phyloP scores from a whole-genome alignment of 2,797 vertebrate genomes.

The Spinus pinus region DNA sequence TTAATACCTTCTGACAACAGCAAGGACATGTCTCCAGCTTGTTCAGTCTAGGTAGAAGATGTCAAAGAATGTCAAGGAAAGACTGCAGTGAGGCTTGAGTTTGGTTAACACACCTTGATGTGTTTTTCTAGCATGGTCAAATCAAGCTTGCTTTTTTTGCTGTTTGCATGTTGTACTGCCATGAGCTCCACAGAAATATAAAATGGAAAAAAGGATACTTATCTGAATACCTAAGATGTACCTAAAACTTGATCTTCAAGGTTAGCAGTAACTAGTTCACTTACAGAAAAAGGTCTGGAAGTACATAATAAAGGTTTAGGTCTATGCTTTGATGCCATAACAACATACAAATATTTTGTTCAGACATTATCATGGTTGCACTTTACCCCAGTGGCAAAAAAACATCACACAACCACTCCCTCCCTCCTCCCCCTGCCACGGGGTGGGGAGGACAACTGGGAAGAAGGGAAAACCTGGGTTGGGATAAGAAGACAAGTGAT shows the following conservation, averaged over 20 bases:
- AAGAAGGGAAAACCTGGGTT: neutral
- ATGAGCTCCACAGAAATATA: neutral
- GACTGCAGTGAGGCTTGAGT: neutral
- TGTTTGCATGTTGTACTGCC: neutral
- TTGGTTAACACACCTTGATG: neutral
- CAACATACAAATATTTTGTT: neutral
- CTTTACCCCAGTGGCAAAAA: neutral
- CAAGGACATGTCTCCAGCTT: neutral
- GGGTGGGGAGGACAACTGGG: neutral
- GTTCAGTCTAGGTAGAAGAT: neutral
- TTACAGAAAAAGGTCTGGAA: neutral
- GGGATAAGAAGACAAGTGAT: neutral
- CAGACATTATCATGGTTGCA: accelerated
- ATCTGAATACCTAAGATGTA: neutral
- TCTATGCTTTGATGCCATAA: neutral
- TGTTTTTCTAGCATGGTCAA: neutral
- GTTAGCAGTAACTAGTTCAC: neutral
- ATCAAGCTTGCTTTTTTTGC: neutral
- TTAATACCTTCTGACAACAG: neutral
- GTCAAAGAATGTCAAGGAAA: neutral
- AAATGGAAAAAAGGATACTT: neutral
- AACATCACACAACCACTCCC: neutral
- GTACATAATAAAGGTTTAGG: neutral
- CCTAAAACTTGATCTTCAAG: neutral
- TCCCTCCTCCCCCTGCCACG: neutral